phyloP scores from a whole-genome alignment of 2,797 vertebrate genomes.

The Dipus sagitta region DNA sequence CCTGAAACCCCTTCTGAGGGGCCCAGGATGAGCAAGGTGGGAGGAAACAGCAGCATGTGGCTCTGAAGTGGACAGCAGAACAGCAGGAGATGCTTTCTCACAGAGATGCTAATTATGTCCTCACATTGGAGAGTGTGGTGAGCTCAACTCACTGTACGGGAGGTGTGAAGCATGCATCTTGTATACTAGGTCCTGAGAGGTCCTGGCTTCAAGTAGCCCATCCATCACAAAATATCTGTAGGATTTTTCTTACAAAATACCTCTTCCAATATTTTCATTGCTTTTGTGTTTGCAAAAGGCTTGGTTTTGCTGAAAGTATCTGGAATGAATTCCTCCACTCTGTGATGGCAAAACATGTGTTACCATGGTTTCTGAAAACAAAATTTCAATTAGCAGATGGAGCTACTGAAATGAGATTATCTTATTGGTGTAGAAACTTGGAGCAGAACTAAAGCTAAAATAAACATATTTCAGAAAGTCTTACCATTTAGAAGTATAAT shows the following conservation, averaged over 20 bases:
- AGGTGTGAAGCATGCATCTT: neutral
- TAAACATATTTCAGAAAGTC: slow-evolving; percentile 82
- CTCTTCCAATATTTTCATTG: slow-evolving; percentile 61
- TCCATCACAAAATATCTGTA: slow-evolving; percentile 31
- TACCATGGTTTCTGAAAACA: slow-evolving; percentile 85
- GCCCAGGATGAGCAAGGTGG: neutral
- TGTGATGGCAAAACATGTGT: slow-evolving; percentile 79
- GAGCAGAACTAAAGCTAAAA: slow-evolving; percentile 84
- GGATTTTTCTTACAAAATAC: slow-evolving; percentile 50
- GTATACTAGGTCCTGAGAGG: neutral
- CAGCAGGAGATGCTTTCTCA: neutral
- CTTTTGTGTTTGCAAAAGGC: slow-evolving; percentile 72
- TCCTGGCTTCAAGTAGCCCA: neutral
- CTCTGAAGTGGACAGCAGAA: neutral
- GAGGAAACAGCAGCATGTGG: neutral
- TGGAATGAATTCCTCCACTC: slow-evolving; percentile 79
- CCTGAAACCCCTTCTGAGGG: no score
- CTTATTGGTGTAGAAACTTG: slow-evolving; percentile 80
- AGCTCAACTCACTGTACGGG: neutral
- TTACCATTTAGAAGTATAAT: slow-evolving; percentile 71
- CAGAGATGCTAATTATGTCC: neutral
- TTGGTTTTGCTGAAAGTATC: slow-evolving; percentile 77
- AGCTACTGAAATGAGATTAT: slow-evolving; percentile 74
- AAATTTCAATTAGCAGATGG: slow-evolving; percentile 86
- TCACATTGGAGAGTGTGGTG: neutral